These are phyloP conservation scores for Telmatochromis brachygnathus DNA, from an alignment of 2,113 vertebrate species.

Conservation along the genomic window DNA sequence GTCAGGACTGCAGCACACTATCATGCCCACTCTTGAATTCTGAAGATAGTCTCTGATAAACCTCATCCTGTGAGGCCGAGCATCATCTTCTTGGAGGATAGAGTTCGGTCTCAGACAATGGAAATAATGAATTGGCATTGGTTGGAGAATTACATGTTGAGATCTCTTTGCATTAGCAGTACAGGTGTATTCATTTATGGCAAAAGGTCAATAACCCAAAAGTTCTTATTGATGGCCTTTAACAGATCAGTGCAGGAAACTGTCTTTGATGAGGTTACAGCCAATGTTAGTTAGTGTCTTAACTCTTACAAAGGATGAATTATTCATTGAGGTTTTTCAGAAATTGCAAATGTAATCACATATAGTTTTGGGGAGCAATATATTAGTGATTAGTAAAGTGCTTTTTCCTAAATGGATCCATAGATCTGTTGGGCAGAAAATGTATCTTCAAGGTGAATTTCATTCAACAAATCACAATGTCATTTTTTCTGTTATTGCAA, in stretches of 20 bases:
- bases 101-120: background rate
- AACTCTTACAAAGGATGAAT: background rate
- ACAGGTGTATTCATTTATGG: background rate
- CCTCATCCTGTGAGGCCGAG: background rate
- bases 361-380: background rate
- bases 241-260: background rate
- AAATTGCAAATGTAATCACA: background rate
- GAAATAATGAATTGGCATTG: background rate
- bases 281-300: background rate
- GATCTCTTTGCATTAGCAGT: background rate
- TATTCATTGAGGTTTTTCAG: background rate
- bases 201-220: background rate
- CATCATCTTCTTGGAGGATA: background rate
- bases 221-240: background rate
- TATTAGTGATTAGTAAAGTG: background rate
- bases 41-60: background rate
- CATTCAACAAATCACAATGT: background rate
- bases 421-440: background rate
- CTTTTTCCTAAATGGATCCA: background rate
- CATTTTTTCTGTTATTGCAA: background rate
- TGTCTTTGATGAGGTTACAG: background rate
- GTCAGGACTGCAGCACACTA: background rate
- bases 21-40: background rate
- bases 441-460: background rate
- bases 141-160: background rate